Base-by-base conservation (phyloP, 2,888 invertebrate species). In the Metacarcinus magister region DNA sequence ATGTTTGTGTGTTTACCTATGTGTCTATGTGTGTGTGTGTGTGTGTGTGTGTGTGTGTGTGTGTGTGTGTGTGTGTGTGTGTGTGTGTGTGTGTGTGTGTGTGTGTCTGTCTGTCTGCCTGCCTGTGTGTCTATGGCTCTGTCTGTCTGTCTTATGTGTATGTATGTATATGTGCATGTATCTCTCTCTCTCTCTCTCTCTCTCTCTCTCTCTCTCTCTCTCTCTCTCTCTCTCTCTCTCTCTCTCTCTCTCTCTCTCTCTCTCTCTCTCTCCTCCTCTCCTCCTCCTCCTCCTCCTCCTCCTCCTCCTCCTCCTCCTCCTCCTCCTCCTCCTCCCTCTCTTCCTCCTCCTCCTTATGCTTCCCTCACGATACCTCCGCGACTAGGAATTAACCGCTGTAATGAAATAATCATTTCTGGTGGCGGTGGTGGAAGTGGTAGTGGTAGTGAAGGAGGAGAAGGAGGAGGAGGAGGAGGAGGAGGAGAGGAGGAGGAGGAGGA, bases 261-360 rank as follows among this genome's bases (percentile, higher is more conserved):
- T 60, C 60, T 60, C 60, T 60, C 60, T 60, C 60, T 60, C 60
- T 60, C 60, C 16, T 19, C 16, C 60, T 60, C 60, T 60, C 60
- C 23, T 23, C 23, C 60, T 60, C 60, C 23, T 23, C n/a, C 75
- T 75, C 28, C 10, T n/a, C 10, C n/a, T 75, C 75, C n/a, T 28
- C 8, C 75, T 75, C 75, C 8, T 1, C n/a, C 75, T 67, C 60
- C 19, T 19, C 4, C 16, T 28, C 54, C 8, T 28, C 75, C n/a
- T 8, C 8, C 75, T n/a, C 28, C 75, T 28, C 75, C 75, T 75
- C 75, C 75, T 75, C n/a, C 67, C 3, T 3, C 75, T 75, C 75
- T 7, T 75, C 75, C n/a, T 75, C 75, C 75, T 75, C 75, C 75
- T 75, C 75, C 75, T 75, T 75, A 75, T 28, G 75, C 75, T 75